These are phyloP conservation scores for Stigmatopora nigra DNA, from an alignment of 2,113 vertebrate genomes.

Conservation along the genomic window DNA sequence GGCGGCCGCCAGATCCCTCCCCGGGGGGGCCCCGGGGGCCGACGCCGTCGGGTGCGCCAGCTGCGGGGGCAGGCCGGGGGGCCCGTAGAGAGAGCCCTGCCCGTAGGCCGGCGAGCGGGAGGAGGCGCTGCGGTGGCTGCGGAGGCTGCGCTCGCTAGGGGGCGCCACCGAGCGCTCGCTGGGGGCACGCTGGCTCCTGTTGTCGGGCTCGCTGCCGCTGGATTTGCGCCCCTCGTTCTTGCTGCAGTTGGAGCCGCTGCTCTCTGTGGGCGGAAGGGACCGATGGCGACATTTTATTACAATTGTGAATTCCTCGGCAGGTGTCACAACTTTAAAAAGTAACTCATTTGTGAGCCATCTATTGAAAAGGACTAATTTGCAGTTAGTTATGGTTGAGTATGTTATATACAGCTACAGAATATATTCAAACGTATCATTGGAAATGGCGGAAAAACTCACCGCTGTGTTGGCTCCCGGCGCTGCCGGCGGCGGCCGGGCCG, in stretches of 20 bases:
- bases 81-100: conserved; percentile 70
- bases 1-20: conserved; percentile 84
- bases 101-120: conserved; percentile 66
- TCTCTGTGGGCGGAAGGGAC: conserved; percentile 55
- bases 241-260: conserved; percentile 94
- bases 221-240: conserved; percentile 80
- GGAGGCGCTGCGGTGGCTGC: conserved; percentile 77
- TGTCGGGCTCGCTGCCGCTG: conserved; percentile 81
- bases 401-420: too few species aligned
- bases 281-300: not conserved
- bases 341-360: too few species aligned
- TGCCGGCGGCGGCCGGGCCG: conserved; percentile 75
- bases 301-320: too few species aligned
- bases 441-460: conserved; percentile 65
- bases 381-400: too few species aligned
- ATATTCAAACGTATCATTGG: too few species aligned
- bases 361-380: too few species aligned
- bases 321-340: too few species aligned
- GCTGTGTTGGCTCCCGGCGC: conserved; percentile 84
- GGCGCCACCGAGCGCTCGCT: conserved; percentile 84
- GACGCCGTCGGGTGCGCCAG: conserved; percentile 71
- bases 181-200: conserved; percentile 73
- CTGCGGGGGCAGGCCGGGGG: conserved; percentile 78
- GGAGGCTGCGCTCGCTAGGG: conserved; percentile 80
- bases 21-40: conserved; percentile 81